Conservation (phyloP, 2,797 vertebrate genomes). For the Glossophaga mutica region DNA sequence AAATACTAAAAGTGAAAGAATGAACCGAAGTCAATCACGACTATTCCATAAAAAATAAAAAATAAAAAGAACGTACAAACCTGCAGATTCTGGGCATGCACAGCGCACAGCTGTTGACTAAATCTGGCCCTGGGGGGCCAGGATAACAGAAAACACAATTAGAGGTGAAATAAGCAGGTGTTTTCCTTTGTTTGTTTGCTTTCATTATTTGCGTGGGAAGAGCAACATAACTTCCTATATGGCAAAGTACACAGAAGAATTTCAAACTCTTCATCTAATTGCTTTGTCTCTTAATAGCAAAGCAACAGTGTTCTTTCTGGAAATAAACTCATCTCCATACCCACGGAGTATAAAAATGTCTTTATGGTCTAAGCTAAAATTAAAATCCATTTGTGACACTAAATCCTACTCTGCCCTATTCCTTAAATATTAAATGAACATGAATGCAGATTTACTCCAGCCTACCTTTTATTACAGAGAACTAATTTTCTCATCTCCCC, state of each 20-base stretch:
- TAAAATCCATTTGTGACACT: slow-evolving; percentile 60
- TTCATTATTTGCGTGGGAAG: slow-evolving; percentile 63
- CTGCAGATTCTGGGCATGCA: slow-evolving; percentile 80
- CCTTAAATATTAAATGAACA: slow-evolving; percentile 60
- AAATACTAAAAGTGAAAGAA: slow-evolving; percentile 28
- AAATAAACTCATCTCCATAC: slow-evolving; percentile 50
- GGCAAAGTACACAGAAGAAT: slow-evolving; percentile 55
- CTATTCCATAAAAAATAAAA: slow-evolving; percentile 30
- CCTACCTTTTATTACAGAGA: slow-evolving; percentile 50
- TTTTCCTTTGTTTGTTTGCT: slow-evolving; percentile 79
- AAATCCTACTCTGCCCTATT: slow-evolving; percentile 36
- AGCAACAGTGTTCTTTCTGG: slow-evolving; percentile 47
- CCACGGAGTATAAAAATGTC: background rate
- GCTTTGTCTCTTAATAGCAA: slow-evolving; percentile 53
- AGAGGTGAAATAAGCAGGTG: slow-evolving; percentile 79
- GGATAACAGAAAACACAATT: slow-evolving; percentile 74
- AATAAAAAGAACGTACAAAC: slow-evolving; percentile 48
- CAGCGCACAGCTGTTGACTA: slow-evolving; percentile 79
- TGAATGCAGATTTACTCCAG: slow-evolving; percentile 35
- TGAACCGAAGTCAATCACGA: slow-evolving; percentile 73
- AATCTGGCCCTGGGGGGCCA: slow-evolving; percentile 77
- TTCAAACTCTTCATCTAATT: slow-evolving; percentile 43
- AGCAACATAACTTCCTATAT: slow-evolving; percentile 54
- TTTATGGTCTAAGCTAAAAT: slow-evolving; percentile 57
- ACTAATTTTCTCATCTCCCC: slow-evolving; percentile 55